These are phyloP conservation scores for Sylvia atricapilla DNA, from an alignment of 2,113 vertebrate genomes.

Conservation along the genomic window DNA sequence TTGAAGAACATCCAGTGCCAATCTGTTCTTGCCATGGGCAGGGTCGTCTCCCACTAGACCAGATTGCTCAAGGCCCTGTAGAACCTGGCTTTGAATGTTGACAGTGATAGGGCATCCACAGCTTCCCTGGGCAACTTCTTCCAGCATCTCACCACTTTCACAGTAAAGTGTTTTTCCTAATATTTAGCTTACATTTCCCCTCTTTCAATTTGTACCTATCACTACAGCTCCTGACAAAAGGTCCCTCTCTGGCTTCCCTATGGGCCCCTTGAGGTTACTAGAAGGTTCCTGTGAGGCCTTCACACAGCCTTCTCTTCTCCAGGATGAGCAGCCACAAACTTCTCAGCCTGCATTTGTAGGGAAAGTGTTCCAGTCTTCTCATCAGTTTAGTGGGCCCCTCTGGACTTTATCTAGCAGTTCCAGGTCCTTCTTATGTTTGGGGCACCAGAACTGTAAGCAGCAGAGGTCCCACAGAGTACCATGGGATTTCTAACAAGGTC, in stretches of 20 bases:
- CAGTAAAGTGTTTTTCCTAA: not conserved
- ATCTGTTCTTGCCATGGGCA: accelerated
- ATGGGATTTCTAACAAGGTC: not conserved
- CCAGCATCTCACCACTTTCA: not conserved
- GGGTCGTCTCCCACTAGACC: no score
- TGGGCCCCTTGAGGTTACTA: not conserved
- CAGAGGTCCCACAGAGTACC: not conserved
- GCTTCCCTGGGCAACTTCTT: not conserved
- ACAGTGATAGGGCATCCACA: not conserved
- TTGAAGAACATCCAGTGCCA: not conserved
- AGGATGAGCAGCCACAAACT: not conserved
- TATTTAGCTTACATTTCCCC: not conserved
- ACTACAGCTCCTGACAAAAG: not conserved
- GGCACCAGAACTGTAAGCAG: not conserved
- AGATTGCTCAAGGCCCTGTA: not conserved
- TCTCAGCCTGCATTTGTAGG: not conserved
- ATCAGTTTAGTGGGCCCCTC: not conserved
- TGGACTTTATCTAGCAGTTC: not conserved
- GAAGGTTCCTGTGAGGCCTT: not conserved
- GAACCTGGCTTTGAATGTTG: not conserved
- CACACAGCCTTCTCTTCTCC: not conserved
- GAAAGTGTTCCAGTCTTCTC: not conserved
- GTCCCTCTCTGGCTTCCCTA: not conserved
- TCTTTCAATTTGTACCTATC: not conserved
- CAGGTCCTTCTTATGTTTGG: not conserved